Conservation (phyloP, 35 echinoderm and acorn worm species). For the Apostichopus japonicus region DNA sequence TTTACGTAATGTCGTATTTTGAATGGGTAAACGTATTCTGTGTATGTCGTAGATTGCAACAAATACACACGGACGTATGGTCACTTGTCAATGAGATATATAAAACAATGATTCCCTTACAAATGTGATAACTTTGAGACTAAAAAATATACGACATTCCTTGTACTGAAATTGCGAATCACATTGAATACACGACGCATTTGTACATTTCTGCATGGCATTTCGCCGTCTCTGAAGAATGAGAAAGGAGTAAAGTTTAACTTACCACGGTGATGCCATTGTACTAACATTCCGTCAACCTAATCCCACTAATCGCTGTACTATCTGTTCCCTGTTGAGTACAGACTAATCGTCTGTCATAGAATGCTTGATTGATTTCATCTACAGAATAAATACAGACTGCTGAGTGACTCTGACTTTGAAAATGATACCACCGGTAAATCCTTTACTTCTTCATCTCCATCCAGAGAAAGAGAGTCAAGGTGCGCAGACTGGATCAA, state of each 20-base stretch:
- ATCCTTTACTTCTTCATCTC: background rate
- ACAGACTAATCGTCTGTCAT: constrained; percentile 19
- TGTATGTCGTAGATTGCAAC: no score
- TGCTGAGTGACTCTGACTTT: constrained; percentile 15
- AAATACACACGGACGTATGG: no score
- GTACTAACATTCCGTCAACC: background rate
- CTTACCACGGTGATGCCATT: background rate
- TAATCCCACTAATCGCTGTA: background rate
- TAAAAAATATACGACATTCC: no score
- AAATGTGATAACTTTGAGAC: no score
- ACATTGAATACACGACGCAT: no score
- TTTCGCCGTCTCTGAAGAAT: no score
- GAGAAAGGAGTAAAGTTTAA: background rate
- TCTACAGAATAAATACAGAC: constrained; percentile 27
- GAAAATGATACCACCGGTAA: background rate
- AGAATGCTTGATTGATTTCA: constrained; percentile 26
- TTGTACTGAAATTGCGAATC: no score
- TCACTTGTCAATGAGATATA: no score
- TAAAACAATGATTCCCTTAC: no score
- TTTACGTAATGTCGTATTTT: background rate
- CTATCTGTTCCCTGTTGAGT: background rate
- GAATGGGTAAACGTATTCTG: background rate
- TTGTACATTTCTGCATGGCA: no score
- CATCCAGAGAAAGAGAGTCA: no score
- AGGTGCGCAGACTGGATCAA: background rate